Evolutionary conservation across 2,113 vertebrate genomes (phyloP), one percentile per base, ranked within the genome.

Genomic region (Nibea coibor): DNA sequence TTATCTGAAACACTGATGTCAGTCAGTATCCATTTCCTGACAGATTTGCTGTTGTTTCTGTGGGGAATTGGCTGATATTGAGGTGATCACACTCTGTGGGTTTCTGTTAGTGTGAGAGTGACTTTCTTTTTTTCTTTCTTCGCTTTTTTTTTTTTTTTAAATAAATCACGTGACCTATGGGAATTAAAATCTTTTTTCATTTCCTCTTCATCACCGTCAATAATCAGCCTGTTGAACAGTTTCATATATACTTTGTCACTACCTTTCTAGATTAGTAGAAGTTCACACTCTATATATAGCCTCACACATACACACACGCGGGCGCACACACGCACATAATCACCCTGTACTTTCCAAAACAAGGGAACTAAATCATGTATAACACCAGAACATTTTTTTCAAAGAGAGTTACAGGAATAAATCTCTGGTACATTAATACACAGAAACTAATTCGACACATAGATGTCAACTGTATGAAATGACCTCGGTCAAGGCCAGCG

Each of bases 191-290:
- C 28, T 56, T 48, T 64, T 89, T 90, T 91, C 89, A 75, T 90
- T 89, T 92, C 87, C 85, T 85, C 85, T 71, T 84, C n/a, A 66
- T 85, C 73, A 69, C 86, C 63, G 82, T 86, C 80, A 79, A 80
- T 84, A 90, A 88, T 87, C 63, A 56, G 65, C 35, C 61, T 35
- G 47, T 61, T 59, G 31, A 73, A 68, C 24, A 72, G 72, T 91
- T 87, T 85, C 80, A 75, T 59, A 58, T 39, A 35, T 35, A 12
- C 76, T n/a, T 48, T 68, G 54, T 66, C 67, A 57, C 45, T 54
- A 28, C 51, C 45, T 66, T 56, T 68, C 48, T 42, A 20, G n/a
- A 78, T 81, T 9, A 77, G 54, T 74, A 2, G n/a, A 63, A 14
- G 14, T 68, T 74, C 15, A 68, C 47, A 39, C 58, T 35, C 35